Evolutionary conservation across 2,113 vertebrate species (phyloP), one percentile per base, ranked within the genome.

Genomic region (Archocentrus centrarchus): DNA sequence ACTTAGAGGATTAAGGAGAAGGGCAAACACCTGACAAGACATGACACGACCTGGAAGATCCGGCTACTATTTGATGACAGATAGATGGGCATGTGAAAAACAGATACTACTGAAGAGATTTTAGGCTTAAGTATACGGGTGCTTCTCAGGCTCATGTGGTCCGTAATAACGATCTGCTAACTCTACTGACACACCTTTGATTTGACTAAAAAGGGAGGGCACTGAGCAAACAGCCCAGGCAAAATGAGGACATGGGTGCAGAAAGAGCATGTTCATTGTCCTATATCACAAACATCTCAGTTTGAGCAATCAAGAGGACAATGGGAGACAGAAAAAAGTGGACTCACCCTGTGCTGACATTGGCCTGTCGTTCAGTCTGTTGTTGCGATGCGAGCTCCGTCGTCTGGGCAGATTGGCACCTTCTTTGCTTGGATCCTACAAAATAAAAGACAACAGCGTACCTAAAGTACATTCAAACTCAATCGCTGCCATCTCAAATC

Each of bases 311-410:
- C 22, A 66, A 8, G 6, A 59, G 44, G 27, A 82, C 27, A 91
- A 84, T 47, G 75, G 11, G 6, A 75, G 58, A 41, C 0, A 24
- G 64, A 76, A 58, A 35, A 60, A 57, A 41, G 8, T 37, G 24
- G 22, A 64, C 89, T 93, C 92, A 96, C 96, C 97, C 22, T 97
- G 97, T 0, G 92, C 89, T 0, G 97, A 97, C 11, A 96, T 60
- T 4, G 97, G 97, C 39, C 97, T 90, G 14, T 97, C 95, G 1
- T 75, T 78, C 9, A 68, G 58, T 30, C 90, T 96, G 85, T 59
- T 77, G 77, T 59, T 82, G 37, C 94, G 93, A 39, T 96, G 93
- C 0, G 84, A 95, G 32, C 95, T 96, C 18, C 96, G 93, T 79
- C 95, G 94, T 63, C 96, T 92, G 7, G 96, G 92, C 37, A 97